Evolutionary conservation across 2,113 vertebrate genomes (phyloP).

Genomic region (Oryzias woworae): DNA sequence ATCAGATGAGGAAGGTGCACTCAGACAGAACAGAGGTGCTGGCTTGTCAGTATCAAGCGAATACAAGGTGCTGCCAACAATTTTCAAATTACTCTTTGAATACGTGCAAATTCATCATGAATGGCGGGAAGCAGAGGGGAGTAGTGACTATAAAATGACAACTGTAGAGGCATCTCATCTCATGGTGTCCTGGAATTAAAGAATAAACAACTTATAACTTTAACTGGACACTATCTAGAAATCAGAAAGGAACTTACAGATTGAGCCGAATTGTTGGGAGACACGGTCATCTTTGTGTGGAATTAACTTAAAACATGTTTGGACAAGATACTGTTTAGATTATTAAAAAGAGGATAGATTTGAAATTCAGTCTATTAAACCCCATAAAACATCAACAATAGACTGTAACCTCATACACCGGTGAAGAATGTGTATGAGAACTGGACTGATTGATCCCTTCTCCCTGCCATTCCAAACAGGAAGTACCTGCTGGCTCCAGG

Average conservation of each 20-base stretch:
- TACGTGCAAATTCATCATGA: constrained; percentile 62
- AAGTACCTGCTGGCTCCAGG: too few species aligned
- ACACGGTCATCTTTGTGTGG: constrained; percentile 9
- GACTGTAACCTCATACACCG: too few species aligned
- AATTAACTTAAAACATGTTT: too few species aligned
- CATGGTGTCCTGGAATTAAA: constrained; percentile 16
- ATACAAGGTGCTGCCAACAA: constrained; percentile 24
- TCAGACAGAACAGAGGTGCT: constrained; percentile 29
- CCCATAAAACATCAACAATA: too few species aligned
- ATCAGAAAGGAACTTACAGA: background rate
- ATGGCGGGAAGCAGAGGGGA: constrained; percentile 14
- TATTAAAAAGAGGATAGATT: too few species aligned
- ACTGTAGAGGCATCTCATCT: constrained; percentile 24
- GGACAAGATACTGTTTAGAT: too few species aligned
- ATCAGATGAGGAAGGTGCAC: constrained; percentile 37
- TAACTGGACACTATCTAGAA: constrained; percentile 50
- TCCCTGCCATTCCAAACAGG: too few species aligned
- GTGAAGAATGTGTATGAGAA: too few species aligned
- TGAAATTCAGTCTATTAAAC: too few species aligned
- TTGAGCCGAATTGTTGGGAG: constrained; percentile 15
- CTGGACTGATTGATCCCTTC: too few species aligned
- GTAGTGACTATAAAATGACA: constrained; percentile 62
- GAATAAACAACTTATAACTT: constrained; percentile 28
- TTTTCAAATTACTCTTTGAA: constrained; percentile 50
- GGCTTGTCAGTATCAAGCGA: constrained; percentile 45